phyloP scores from a whole-genome alignment of 30 jellyfish, hydroid and myxozoan genomes.

The Catostylus mosaicus region DNA sequence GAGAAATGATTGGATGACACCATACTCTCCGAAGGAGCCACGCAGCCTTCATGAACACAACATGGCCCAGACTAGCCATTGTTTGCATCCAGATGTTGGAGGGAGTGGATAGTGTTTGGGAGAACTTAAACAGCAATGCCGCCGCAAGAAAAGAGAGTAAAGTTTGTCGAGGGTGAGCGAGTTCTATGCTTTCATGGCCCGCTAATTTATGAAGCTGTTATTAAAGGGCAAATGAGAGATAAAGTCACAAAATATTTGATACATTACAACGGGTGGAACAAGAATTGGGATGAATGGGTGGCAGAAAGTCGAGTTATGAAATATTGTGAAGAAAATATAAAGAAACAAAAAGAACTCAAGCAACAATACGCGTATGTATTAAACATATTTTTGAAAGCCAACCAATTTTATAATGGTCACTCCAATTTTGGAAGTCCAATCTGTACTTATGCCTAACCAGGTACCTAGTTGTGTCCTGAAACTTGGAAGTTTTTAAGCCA shows the following conservation, averaged over 20 bases:
- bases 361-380: conserved; percentile 88
- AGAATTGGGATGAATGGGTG: conserved; percentile 99
- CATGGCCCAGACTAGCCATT: no score
- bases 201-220: conserved; percentile 88
- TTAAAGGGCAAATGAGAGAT: conserved; percentile 79
- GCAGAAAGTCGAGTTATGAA: conserved; percentile 96
- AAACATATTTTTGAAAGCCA: background rate
- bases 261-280: conserved; percentile 98
- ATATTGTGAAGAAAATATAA: conserved; percentile 87
- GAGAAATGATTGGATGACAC: no score
- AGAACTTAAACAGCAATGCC: conserved; percentile 49
- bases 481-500: no score
- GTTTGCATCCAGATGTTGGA: no score
- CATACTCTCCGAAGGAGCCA: no score
- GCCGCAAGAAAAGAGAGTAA: conserved; percentile 68
- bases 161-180: conserved; percentile 92
- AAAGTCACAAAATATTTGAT: conserved; percentile 79
- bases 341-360: conserved; percentile 89
- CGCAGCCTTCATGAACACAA: no score
- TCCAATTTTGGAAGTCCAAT: no score
- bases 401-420: no score
- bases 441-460: no score
- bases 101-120: no score
- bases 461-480: no score
- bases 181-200: conserved; percentile 97